These are phyloP conservation scores for Catamblyrhynchus diadema DNA, from an alignment of 2,797 vertebrate species.

Conservation along the genomic window DNA sequence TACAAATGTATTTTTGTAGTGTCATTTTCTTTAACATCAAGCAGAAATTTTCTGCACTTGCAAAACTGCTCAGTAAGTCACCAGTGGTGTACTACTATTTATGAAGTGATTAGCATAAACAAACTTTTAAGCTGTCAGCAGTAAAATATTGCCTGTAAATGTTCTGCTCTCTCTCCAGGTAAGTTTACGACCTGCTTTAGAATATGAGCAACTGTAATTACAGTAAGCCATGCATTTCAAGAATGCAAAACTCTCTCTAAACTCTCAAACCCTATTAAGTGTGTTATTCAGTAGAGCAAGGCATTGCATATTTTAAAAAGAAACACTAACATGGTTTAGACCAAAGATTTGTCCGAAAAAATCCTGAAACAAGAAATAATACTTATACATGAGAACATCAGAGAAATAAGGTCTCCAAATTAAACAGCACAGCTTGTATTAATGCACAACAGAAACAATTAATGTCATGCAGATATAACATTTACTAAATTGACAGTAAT, in stretches of 20 bases:
- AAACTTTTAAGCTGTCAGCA: slow-evolving; percentile 46
- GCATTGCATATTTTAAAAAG: background rate
- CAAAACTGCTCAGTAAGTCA: background rate
- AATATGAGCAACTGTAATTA: slow-evolving; percentile 32
- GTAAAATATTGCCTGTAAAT: slow-evolving; percentile 37
- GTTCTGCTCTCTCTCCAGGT: slow-evolving; percentile 27
- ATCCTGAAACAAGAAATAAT: background rate
- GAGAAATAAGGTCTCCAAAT: background rate
- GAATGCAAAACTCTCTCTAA: background rate
- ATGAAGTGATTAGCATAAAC: slow-evolving; percentile 51
- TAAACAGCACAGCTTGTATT: background rate
- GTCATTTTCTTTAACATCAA: background rate
- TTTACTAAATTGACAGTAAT: background rate
- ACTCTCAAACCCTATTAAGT: background rate
- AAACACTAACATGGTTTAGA: background rate
- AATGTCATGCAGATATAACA: background rate
- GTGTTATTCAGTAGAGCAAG: background rate
- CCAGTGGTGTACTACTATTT: background rate
- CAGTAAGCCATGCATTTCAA: slow-evolving; percentile 18
- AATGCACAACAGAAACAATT: background rate
- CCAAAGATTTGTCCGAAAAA: background rate
- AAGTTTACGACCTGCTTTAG: slow-evolving; percentile 32
- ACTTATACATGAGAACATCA: background rate
- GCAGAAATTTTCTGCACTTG: background rate
- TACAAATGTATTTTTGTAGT: background rate